phyloP scores from a whole-genome alignment of 2,113 vertebrate species.

The Mellivora capensis region DNA sequence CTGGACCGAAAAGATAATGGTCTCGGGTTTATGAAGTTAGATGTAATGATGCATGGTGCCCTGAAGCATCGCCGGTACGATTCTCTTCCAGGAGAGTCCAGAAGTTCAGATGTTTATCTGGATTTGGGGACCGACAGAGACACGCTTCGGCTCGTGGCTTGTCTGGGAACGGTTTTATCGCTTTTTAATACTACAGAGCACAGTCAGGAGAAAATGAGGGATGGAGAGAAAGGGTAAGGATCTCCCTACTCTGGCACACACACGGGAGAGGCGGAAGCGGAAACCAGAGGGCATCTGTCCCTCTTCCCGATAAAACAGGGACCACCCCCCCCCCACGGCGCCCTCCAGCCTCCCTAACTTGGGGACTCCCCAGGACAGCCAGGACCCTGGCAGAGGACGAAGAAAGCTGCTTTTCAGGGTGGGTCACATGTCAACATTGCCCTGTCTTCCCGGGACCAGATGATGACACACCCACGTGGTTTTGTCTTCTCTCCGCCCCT shows the following conservation, averaged over 20 bases:
- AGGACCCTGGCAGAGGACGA: rapidly evolving
- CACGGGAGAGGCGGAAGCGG: neutral
- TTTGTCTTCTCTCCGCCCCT: neutral
- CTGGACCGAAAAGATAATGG: neutral
- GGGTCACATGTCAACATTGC: rapidly evolving
- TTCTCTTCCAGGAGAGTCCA: neutral
- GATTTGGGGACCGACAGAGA: neutral
- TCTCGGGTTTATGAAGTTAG: neutral
- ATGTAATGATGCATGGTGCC: neutral
- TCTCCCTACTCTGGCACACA: neutral
- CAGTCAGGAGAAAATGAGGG: neutral
- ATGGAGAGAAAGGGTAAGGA: neutral
- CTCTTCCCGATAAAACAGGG: neutral
- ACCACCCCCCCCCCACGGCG: rapidly evolving
- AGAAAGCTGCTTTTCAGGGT: neutral
- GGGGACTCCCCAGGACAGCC: neutral
- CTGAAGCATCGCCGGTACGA: rapidly evolving
- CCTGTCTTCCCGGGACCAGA: neutral
- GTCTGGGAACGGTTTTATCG: neutral
- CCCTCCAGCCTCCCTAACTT: rapidly evolving
- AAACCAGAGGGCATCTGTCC: neutral
- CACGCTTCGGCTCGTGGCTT: rapidly evolving
- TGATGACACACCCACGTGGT: rapidly evolving
- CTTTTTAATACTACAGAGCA: neutral
- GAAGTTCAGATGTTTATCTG: neutral